Percentiles rank a stretch among this genome's conserved stretches.
These are phyloP conservation scores for Antitype chi DNA, from an alignment of 2,888 invertebrate species.

Conservation along the genomic window DNA sequence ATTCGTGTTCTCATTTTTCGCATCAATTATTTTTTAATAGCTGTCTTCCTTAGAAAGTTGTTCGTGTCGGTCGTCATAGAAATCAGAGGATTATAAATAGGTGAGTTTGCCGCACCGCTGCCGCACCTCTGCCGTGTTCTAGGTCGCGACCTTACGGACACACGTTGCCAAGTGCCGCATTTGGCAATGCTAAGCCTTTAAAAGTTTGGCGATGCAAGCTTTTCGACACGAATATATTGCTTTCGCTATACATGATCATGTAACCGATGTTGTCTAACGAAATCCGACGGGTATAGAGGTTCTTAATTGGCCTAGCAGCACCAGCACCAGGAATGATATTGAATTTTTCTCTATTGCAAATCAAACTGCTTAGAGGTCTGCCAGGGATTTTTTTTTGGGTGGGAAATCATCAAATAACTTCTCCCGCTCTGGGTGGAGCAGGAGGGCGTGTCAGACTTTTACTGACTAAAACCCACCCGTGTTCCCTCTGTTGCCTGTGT, in stretches of 20 bases:
- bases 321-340: background rate
- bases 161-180: conserved; percentile 62
- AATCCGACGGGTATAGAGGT: conserved; percentile 21
- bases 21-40: conserved; percentile 61
- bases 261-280: conserved; percentile 36
- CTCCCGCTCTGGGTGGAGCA: too few relatives aligned
- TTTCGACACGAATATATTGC: conserved; percentile 41
- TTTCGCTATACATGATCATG: conserved; percentile 25
- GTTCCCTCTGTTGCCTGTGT: too few relatives aligned
- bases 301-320: conserved; percentile 1
- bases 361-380: background rate
- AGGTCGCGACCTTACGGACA: conserved; percentile 66
- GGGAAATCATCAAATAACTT: too few relatives aligned
- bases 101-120: conserved; percentile 62
- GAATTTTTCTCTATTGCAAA: background rate
- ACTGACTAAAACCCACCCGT: too few relatives aligned
- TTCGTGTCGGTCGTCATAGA: conserved; percentile 47
- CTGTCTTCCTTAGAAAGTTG: conserved; percentile 49
- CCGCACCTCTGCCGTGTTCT: conserved; percentile 65
- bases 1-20: conserved; percentile 50
- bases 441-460: too few relatives aligned
- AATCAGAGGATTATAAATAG: conserved; percentile 54
- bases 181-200: conserved; percentile 62
- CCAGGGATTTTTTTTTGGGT: too few relatives aligned
- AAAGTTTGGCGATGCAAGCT: conserved; percentile 58